phyloP scores from a whole-genome alignment of 2,113 vertebrate species.

The Bujurquina vittata region DNA sequence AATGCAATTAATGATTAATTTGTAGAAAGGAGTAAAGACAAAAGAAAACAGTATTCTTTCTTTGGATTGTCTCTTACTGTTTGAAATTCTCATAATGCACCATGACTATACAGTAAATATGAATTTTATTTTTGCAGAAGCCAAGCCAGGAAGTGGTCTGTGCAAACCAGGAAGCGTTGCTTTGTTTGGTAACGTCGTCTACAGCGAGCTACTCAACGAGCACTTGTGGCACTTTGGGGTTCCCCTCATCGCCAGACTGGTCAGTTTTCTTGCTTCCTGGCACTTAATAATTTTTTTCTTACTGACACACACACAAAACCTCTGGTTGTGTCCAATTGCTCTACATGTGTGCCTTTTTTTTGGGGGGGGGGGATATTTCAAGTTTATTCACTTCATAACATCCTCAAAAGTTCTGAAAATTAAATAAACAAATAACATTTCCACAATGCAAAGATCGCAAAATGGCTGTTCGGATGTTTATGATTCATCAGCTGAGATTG shows the following conservation, averaged over 20 bases:
- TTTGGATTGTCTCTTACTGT: too few relatives aligned
- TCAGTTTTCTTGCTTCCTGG: constrained; percentile 11
- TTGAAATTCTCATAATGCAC: background rate
- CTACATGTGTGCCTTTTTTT: background rate
- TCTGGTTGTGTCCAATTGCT: background rate
- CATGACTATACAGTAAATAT: background rate
- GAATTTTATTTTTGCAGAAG: constrained; percentile 64
- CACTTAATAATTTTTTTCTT: background rate
- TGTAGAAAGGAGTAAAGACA: background rate
- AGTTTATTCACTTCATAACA: background rate
- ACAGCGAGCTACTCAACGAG: constrained; percentile 78
- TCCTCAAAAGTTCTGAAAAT: background rate
- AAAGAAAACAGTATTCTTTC: background rate
- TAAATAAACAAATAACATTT: too few relatives aligned
- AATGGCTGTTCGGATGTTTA: background rate
- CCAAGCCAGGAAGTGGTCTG: constrained; percentile 78
- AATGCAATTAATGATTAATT: too few relatives aligned
- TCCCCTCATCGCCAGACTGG: constrained; percentile 80
- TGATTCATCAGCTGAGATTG: background rate
- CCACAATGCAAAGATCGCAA: background rate
- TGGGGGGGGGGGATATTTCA: background rate
- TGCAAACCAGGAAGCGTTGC: constrained; percentile 80
- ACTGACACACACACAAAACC: background rate
- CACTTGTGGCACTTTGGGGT: constrained; percentile 80
- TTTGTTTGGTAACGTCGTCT: constrained; percentile 80